These are phyloP conservation scores for Orchestia grillus DNA, from an alignment of 1,140 invertebrate genomes.

Conservation along the genomic window DNA sequence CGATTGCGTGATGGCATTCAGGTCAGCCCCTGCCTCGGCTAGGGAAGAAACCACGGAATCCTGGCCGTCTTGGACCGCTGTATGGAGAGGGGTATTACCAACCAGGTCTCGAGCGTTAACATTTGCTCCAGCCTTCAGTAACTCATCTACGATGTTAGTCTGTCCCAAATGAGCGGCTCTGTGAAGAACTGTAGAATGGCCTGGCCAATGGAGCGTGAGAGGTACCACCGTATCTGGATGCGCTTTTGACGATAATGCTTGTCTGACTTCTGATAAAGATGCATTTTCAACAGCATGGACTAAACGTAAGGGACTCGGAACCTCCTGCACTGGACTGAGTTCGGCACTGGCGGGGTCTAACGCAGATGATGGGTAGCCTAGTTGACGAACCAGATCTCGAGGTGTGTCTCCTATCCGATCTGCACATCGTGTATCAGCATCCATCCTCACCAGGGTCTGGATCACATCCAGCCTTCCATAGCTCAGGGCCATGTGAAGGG, in stretches of 20 bases:
- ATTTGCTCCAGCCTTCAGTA: constrained; percentile 57
- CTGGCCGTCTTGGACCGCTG: constrained; percentile 62
- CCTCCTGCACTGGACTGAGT: constrained; percentile 57
- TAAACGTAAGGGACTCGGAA: constrained; percentile 60
- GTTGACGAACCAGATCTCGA: constrained; percentile 54
- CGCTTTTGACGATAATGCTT: constrained; percentile 57
- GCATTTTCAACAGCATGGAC: constrained; percentile 60
- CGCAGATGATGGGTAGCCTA: constrained; percentile 59
- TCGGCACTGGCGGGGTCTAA: constrained; percentile 47
- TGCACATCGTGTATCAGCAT: constrained; percentile 60
- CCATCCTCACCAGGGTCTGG: constrained; percentile 57
- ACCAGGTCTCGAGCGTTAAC: constrained; percentile 61
- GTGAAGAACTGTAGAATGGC: constrained; percentile 61
- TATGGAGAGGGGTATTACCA: constrained; percentile 63
- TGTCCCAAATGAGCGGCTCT: constrained; percentile 62
- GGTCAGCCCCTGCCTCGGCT: constrained; percentile 39
- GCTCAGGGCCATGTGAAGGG: constrained; percentile 63
- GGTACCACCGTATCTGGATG: constrained; percentile 61
- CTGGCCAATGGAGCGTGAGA: constrained; percentile 64
- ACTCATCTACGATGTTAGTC: constrained; percentile 60
- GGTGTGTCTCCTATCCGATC: constrained; percentile 63
- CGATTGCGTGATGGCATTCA: constrained; percentile 59
- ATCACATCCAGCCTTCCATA: constrained; percentile 62
- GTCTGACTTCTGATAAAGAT: constrained; percentile 58
- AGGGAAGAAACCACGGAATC: constrained; percentile 61